Conservation (phyloP, 2,113 vertebrate species). For the Crotalus viridis region DNA sequence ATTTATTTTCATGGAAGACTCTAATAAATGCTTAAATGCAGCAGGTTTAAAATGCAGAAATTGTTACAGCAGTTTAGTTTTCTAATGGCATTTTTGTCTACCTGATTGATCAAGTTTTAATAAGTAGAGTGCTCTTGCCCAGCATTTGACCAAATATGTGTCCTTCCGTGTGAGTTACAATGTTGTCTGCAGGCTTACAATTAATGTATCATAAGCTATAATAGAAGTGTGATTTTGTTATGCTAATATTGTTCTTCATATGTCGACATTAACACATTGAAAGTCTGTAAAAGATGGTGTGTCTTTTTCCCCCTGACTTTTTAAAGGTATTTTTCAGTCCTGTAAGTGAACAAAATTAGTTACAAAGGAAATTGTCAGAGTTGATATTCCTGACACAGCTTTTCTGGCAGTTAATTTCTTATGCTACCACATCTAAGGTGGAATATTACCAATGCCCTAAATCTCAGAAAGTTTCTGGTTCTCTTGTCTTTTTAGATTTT, state of each 20-base stretch:
- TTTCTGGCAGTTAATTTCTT: slow-evolving; percentile 53
- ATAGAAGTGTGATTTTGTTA: slow-evolving; percentile 11
- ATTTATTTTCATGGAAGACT: slow-evolving; percentile 35
- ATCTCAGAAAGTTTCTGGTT: slow-evolving; percentile 46
- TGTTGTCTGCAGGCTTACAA: slow-evolving; percentile 30
- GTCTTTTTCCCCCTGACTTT: slow-evolving; percentile 36
- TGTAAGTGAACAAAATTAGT: slow-evolving; percentile 55
- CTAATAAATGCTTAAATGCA: slow-evolving; percentile 60
- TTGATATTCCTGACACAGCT: slow-evolving; percentile 49
- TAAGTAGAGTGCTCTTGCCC: slow-evolving; percentile 54
- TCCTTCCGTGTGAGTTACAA: slow-evolving; percentile 27
- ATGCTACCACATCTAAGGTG: slow-evolving; percentile 46
- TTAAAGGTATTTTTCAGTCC: slow-evolving; percentile 36
- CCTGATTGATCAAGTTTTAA: slow-evolving; percentile 43
- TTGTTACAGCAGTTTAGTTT: slow-evolving; percentile 60
- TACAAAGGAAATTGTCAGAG: slow-evolving; percentile 59
- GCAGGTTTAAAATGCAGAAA: slow-evolving; percentile 63
- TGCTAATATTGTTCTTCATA: slow-evolving; percentile 38
- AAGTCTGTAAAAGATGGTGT: slow-evolving; percentile 23
- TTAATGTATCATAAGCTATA: neutral
- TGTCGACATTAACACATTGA: neutral
- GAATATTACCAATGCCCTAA: slow-evolving; percentile 58
- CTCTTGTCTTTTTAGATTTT: slow-evolving; percentile 52
- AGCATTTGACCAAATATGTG: slow-evolving; percentile 25
- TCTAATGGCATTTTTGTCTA: slow-evolving; percentile 51